Evolutionary conservation across 1,140 invertebrate species (phyloP), one percentile per base, ranked within the genome.

Genomic region (Pissodes strobi): DNA sequence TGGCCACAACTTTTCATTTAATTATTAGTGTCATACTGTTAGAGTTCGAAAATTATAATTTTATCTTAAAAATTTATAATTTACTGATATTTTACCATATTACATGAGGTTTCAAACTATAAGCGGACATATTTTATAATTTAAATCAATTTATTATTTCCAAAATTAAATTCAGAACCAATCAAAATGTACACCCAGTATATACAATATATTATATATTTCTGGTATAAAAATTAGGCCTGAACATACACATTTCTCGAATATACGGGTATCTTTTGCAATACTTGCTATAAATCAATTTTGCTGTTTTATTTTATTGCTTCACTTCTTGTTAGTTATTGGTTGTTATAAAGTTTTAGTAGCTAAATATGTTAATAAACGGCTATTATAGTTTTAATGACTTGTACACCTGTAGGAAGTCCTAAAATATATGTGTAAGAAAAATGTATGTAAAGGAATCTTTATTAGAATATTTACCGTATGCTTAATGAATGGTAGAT

Each of bases 241-340:
- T 27, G 13, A 21, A 27, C 27, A 27, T 51, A 13, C 21, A 51
- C 18, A 27, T 51, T 15, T 17, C n/a, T 51, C 15, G 6, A 49
- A 49, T 49, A 30, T 53, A 21, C 23, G 15, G 2, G 37, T 53
- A 51, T 17, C 30, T 53, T 38, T 53, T 38, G 51, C 30, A 39
- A 53, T 37, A 39, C 9, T 8, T n/a, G 13, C 19, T n/a, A 56
- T 56, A 56, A 56, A 56, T 56, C 38, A 56, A 56, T 23, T 19
- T 41, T 27, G 38, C 38, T 13, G 18, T 43, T 56, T 56, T 22
- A 41, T 43, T 56, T 56, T 45, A 43, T 43, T 56, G 53, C 38
- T 39, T 43, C 53, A 56, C 37, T 56, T 56, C 39, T 55, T 43
- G 23, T 27, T 56, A 25, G 37, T 56, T 56, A 56, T 56, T 43